Conservation (phyloP, 1,140 invertebrate species). For the Polyergus mexicanus region DNA sequence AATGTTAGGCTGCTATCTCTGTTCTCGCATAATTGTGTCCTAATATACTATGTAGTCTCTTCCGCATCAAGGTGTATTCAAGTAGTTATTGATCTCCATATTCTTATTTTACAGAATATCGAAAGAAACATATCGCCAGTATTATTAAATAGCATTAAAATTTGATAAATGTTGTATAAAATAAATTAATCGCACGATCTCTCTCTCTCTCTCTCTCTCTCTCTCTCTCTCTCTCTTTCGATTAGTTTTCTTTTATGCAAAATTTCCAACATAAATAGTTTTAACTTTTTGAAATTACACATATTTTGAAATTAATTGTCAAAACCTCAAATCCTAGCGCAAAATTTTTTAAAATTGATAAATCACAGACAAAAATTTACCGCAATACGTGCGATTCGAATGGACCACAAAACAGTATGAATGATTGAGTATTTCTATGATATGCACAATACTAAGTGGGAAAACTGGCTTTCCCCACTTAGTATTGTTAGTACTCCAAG, state of each 20-base stretch:
- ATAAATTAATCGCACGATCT: neutral
- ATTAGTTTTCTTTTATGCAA: too few relatives aligned
- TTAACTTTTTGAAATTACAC: neutral
- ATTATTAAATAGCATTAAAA: neutral
- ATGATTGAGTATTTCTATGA: constrained; percentile 21
- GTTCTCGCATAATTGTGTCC: constrained; percentile 16
- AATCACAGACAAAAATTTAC: too few relatives aligned
- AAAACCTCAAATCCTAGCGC: neutral
- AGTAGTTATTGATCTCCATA: neutral
- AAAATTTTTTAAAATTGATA: neutral
- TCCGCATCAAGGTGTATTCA: neutral
- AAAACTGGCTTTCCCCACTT: too few relatives aligned
- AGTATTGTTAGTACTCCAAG: too few relatives aligned
- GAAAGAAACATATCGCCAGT: neutral
- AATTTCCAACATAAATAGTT: neutral
- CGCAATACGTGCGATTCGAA: neutral
- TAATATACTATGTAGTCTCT: constrained; percentile 22
- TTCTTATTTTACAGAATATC: neutral
- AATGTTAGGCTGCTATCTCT: neutral
- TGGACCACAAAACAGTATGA: neutral
- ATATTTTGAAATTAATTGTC: neutral
- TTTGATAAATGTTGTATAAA: neutral
- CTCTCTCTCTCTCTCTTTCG: too few relatives aligned
- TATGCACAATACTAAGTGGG: neutral
- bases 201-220: too few relatives aligned